Percentiles rank a stretch among this genome's conserved stretches.
Evolutionary conservation across 2,113 vertebrate species (phyloP).

Genomic region (Pyxicephalus adspersus): DNA sequence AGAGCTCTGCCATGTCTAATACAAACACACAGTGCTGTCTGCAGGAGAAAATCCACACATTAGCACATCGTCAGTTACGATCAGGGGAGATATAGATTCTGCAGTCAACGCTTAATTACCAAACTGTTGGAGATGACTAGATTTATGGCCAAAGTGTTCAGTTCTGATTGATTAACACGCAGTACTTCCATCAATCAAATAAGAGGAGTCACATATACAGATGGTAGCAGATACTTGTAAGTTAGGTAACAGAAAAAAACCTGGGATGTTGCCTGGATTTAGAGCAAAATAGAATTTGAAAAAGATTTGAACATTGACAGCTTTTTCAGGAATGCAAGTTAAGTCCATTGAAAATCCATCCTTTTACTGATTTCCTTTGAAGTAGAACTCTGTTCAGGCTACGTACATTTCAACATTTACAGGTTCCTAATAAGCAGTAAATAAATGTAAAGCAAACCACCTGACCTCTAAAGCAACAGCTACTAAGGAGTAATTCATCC

Average conservation of each 20-base stretch:
- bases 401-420: too few relatives aligned
- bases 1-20: background rate
- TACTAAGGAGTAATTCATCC: too few relatives aligned
- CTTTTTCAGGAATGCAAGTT: too few relatives aligned
- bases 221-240: background rate
- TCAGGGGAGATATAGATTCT: background rate
- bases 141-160: background rate
- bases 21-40: background rate
- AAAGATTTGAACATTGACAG: too few relatives aligned
- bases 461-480: too few relatives aligned
- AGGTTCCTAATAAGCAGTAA: too few relatives aligned
- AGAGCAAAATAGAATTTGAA: too few relatives aligned
- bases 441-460: too few relatives aligned
- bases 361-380: too few relatives aligned
- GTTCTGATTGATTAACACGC: conserved; percentile 13
- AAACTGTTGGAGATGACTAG: background rate
- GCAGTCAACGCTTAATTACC: conserved; percentile 5
- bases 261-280: background rate
- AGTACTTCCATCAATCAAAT: conserved; percentile 10
- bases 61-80: background rate
- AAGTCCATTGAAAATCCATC: too few relatives aligned
- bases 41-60: conserved; percentile 20
- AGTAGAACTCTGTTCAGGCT: too few relatives aligned
- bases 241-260: background rate
- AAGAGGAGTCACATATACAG: background rate